phyloP scores from a whole-genome alignment of 2,797 vertebrate genomes.

The Gymnothorax javanicus region DNA sequence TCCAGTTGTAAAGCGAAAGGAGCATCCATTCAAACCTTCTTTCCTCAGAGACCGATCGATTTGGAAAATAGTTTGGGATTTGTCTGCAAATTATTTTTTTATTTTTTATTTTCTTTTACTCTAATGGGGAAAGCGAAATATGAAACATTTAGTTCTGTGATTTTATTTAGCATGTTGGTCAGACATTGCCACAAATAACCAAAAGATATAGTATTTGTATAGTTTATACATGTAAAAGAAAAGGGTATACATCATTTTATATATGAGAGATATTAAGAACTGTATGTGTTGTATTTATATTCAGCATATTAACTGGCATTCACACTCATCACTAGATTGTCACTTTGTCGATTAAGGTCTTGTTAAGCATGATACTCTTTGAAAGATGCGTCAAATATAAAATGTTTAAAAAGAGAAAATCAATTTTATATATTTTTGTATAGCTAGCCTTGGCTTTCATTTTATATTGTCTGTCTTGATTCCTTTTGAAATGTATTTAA shows the following conservation, averaged over 20 bases:
- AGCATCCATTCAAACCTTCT: slow-evolving; percentile 82
- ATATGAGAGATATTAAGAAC: slow-evolving; percentile 74
- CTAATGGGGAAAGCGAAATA: slow-evolving; percentile 54
- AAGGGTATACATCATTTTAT: slow-evolving; percentile 76
- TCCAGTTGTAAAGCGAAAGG: slow-evolving; percentile 99
- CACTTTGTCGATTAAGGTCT: slow-evolving; percentile 86
- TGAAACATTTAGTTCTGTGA: slow-evolving; percentile 74
- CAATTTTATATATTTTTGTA: slow-evolving; percentile 94
- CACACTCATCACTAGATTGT: slow-evolving; percentile 82
- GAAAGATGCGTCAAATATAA: slow-evolving; percentile 73
- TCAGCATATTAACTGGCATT: slow-evolving; percentile 50
- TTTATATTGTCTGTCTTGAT: slow-evolving; percentile 44
- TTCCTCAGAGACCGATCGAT: slow-evolving; percentile 83
- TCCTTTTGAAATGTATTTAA: slow-evolving; percentile 37
- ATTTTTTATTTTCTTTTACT: slow-evolving; percentile 30
- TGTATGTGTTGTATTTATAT: slow-evolving; percentile 69
- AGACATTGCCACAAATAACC: slow-evolving; percentile 88
- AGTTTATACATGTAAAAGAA: slow-evolving; percentile 75
- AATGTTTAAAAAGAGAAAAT: slow-evolving; percentile 65
- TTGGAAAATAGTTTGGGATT: slow-evolving; percentile 73
- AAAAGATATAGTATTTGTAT: slow-evolving; percentile 91
- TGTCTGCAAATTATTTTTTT: slow-evolving; percentile 60
- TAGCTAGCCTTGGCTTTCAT: slow-evolving; percentile 64
- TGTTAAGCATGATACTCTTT: slow-evolving; percentile 93
- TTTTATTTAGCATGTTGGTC: slow-evolving; percentile 83